phyloP scores from a whole-genome alignment of 2,888 invertebrate species.

The Ptychoptera albimana region DNA sequence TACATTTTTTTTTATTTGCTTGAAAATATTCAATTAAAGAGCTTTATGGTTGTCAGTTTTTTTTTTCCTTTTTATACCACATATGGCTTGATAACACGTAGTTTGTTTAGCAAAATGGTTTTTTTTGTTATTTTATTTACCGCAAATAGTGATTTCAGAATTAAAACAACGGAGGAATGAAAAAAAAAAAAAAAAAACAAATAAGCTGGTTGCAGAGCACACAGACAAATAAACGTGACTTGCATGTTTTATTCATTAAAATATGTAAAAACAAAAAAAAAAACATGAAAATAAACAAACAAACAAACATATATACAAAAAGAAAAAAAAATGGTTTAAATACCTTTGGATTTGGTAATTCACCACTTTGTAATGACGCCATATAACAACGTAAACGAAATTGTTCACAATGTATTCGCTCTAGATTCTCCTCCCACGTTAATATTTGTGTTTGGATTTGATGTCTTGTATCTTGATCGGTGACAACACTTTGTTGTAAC shows the following conservation, averaged over 20 bases:
- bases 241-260: background rate
- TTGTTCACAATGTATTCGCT: constrained; percentile 90
- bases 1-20: no score
- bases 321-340: no score
- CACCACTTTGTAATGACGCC: constrained; percentile 89
- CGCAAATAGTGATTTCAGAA: no score
- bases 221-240: no score
- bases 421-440: constrained; percentile 94
- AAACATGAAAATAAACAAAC: background rate
- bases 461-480: constrained; percentile 79
- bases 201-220: background rate
- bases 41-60: no score
- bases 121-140: no score
- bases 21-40: no score
- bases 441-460: constrained; percentile 87
- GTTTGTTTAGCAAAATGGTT: no score
- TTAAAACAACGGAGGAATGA: background rate
- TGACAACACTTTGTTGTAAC: constrained; percentile 89
- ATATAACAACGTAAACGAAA: constrained; percentile 92
- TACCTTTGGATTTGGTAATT: constrained; percentile 95
- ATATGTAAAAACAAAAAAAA: background rate
- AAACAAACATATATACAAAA: no score
- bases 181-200: background rate
- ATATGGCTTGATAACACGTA: no score
- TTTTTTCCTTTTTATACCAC: no score